Percentiles rank a stretch among this genome's conserved stretches.
Evolutionary conservation across 2,113 vertebrate species (phyloP).

Genomic region (Oryzias melastigma): DNA sequence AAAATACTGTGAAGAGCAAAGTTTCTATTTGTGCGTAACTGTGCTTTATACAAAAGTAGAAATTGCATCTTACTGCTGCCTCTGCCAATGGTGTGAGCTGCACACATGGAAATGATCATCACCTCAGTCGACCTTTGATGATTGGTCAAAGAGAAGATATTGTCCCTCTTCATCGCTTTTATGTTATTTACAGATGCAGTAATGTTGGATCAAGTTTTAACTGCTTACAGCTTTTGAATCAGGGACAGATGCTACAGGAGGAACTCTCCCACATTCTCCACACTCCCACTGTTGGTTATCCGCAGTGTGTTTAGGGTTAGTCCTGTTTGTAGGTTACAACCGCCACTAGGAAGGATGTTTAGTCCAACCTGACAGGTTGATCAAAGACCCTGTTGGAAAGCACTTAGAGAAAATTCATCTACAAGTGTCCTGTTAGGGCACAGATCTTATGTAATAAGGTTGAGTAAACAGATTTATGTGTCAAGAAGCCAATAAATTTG

Average conservation of each 20-base stretch:
- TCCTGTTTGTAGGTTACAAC: neutral
- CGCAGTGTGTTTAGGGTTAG: neutral
- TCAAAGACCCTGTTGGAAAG: neutral
- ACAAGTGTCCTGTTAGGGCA: slow-evolving; percentile 4
- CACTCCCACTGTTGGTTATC: neutral
- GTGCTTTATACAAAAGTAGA: no score
- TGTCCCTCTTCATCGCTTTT: no score
- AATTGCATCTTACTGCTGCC: no score
- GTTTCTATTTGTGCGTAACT: no score
- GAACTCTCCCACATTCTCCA: neutral
- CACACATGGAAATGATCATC: no score
- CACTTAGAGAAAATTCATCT: slow-evolving; percentile 1
- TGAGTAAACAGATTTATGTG: neutral
- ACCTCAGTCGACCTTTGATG: no score
- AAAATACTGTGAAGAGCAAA: no score
- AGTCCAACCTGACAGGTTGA: neutral
- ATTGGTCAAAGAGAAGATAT: no score
- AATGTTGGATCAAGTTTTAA: neutral
- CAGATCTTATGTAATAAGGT: slow-evolving; percentile 3
- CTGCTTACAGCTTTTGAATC: neutral
- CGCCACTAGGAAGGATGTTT: neutral
- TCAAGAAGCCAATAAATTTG: neutral
- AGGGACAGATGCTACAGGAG: no score
- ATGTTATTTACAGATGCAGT: no score
- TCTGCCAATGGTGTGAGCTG: no score